Percentiles rank a stretch among this genome's conserved stretches.
These are phyloP conservation scores for Molothrus ater DNA, from an alignment of 2,797 vertebrate genomes.

Conservation along the genomic window DNA sequence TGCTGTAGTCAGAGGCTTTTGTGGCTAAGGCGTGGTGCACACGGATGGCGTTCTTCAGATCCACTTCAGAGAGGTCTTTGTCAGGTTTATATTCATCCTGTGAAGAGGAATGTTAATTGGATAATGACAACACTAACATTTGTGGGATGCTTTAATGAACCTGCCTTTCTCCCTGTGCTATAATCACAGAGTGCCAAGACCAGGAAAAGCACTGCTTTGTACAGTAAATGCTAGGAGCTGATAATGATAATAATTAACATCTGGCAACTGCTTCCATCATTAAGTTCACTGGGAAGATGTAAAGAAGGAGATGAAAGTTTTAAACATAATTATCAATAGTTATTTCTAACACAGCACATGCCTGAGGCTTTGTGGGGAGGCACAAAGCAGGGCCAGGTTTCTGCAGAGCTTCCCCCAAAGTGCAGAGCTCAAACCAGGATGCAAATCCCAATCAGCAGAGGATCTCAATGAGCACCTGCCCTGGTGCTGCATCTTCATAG, in stretches of 20 bases:
- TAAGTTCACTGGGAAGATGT: slow-evolving; percentile 43
- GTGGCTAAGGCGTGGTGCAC: slow-evolving; percentile 95
- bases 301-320: slow-evolving; percentile 58
- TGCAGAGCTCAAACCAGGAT: background rate
- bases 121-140: slow-evolving; percentile 44
- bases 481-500: background rate
- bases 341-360: background rate
- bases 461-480: fast-evolving
- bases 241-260: slow-evolving; percentile 69
- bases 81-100: slow-evolving; percentile 97
- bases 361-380: slow-evolving; percentile 5
- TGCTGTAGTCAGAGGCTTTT: slow-evolving; percentile 93
- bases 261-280: slow-evolving; percentile 53
- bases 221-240: slow-evolving; percentile 19
- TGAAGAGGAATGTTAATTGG: slow-evolving; percentile 27
- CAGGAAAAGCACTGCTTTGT: slow-evolving; percentile 33
- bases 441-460: fast-evolving
- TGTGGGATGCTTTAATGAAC: slow-evolving; percentile 34
- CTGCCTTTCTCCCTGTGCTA: background rate
- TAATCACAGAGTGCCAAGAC: slow-evolving; percentile 45
- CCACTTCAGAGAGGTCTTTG: slow-evolving; percentile 92
- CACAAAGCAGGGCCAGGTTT: background rate
- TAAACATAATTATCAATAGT: slow-evolving; percentile 22
- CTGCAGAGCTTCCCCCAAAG: background rate
- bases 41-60: slow-evolving; percentile 93